Conservation (phyloP, 2,888 invertebrate species). For the Melieria picta region DNA sequence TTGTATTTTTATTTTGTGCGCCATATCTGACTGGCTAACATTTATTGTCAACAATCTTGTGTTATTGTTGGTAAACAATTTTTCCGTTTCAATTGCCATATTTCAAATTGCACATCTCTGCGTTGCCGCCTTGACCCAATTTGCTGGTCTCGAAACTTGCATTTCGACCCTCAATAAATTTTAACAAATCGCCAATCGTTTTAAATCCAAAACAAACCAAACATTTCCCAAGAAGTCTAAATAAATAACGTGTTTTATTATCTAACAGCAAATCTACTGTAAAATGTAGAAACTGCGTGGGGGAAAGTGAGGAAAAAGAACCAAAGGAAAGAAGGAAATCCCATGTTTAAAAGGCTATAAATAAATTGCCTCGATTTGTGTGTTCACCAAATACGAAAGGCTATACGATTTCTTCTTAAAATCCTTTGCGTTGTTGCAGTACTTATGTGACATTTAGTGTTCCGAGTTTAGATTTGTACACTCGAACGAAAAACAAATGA, state of each 20-base stretch:
- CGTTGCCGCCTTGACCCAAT: slow-evolving; percentile 15
- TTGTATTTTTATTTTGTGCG: neutral
- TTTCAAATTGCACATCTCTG: slow-evolving; percentile 12
- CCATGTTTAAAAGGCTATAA: slow-evolving; percentile 40
- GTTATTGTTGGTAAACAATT: too few species aligned
- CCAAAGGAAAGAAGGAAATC: slow-evolving; percentile 27
- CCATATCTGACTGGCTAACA: neutral
- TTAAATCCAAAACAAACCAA: slow-evolving; percentile 23
- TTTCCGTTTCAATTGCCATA: neutral
- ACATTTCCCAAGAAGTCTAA: slow-evolving; percentile 11
- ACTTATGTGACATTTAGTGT: slow-evolving; percentile 67
- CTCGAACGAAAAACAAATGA: slow-evolving; percentile 1
- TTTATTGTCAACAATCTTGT: neutral
- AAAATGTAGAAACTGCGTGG: slow-evolving; percentile 5
- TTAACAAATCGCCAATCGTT: slow-evolving; percentile 25
- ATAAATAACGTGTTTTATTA: slow-evolving; percentile 31
- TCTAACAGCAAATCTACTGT: slow-evolving; percentile 18
- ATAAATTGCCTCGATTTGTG: slow-evolving; percentile 12
- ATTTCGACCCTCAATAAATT: slow-evolving; percentile 13
- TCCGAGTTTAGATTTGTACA: slow-evolving; percentile 58
- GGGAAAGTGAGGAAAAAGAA: neutral
- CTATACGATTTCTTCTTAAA: neutral
- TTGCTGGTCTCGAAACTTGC: slow-evolving; percentile 4
- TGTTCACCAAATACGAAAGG: neutral
- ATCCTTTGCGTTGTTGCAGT: slow-evolving; percentile 52